Evolutionary conservation across 2,888 invertebrate genomes (phyloP), one percentile per base, ranked within the genome.

Genomic region (Scelioninae gen. 2): DNA sequence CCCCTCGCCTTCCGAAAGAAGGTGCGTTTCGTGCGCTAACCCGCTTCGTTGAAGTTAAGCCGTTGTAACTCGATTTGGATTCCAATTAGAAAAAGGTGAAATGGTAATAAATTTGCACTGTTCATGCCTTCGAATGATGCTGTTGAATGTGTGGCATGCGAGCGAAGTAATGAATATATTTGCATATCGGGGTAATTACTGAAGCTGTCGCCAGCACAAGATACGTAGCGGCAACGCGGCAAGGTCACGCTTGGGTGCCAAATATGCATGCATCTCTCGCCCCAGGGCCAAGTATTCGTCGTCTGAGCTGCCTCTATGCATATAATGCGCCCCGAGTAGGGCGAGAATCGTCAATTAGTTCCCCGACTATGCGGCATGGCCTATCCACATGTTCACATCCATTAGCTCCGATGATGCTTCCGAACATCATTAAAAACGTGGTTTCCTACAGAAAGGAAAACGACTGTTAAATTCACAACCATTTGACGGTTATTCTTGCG

Each of bases 91-190:
- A 37, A 45, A 46, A 69, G 48, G 39, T 43, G 18, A 48, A 64
- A 35, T 22, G 13, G 37, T 64, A 25, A 64, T 52, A 35, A 58
- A 48, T 53, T 63, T 61, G 13, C 65, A 61, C 25, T 33, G 53
- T 46, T 65, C 39, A 52, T 37, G 50, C 52, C 16, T 48, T 31
- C 45, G 52, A 60, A 72, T 60, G 45, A 68, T 50, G 55, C 50
- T 57, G 67, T 50, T 58, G 75, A 79, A 79, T 79, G 78, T 80
- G 78, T 78, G 79, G 78, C 77, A 78, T 76, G 78, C 74, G 77
- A 78, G 77, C 80, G 76, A 80, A 80, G 84, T 85, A 84, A 85
- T 85, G 85, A 85, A 85, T 85, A 85, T 84, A 85, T 85, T 85
- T 85, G 84, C 85, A 85, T 85, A 84, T 83, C 83, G 79, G 80